These are phyloP conservation scores for Gorsachius goisagi DNA, from an alignment of 2,113 vertebrate species.

Conservation along the genomic window DNA sequence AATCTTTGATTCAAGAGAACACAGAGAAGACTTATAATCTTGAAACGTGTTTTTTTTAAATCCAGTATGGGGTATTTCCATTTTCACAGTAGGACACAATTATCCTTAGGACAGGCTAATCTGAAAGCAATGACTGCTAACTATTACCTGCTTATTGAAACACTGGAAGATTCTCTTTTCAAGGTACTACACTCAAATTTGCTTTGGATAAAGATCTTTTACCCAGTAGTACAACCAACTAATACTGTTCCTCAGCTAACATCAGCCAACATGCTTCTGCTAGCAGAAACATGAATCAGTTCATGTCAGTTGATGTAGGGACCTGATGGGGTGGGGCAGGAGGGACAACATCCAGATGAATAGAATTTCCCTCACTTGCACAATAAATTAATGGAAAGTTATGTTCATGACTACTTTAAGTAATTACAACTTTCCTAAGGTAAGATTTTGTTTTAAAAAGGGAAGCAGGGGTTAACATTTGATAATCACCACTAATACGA, in stretches of 20 bases:
- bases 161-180: background rate
- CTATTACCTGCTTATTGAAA: background rate
- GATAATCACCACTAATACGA: constrained; percentile 33
- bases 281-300: background rate
- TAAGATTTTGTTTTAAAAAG: background rate
- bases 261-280: background rate
- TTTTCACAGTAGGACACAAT: background rate
- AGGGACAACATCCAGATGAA: background rate
- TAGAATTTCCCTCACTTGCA: background rate
- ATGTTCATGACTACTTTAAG: background rate
- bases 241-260: background rate
- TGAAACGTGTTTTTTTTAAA: background rate
- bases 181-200: background rate
- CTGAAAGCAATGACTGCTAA: background rate
- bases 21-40: background rate
- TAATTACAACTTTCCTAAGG: background rate
- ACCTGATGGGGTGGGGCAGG: background rate
- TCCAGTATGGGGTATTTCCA: background rate
- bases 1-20: background rate
- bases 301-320: background rate
- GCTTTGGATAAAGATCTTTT: background rate
- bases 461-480: background rate
- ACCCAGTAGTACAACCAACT: background rate
- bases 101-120: background rate
- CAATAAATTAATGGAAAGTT: background rate